Percentiles rank a stretch among this genome's conserved stretches.
These are phyloP conservation scores for Zophobas morio DNA, from an alignment of 1,140 invertebrate species.

Conservation along the genomic window DNA sequence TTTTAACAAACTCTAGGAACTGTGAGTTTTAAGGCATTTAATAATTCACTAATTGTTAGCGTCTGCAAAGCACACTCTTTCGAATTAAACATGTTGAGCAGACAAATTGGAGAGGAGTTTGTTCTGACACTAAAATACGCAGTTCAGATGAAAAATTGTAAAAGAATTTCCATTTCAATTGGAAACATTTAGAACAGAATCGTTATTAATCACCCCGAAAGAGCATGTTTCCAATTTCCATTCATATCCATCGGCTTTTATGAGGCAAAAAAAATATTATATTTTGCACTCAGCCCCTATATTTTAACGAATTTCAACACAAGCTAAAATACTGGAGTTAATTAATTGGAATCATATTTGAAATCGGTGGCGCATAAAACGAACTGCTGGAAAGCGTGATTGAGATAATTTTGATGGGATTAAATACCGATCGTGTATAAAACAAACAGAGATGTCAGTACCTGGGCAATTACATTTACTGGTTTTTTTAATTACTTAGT, in stretches of 20 bases:
- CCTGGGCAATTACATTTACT: constrained; percentile 4
- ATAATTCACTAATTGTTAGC: no score
- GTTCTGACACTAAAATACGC: constrained; percentile 2
- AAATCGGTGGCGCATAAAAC: constrained; percentile 4
- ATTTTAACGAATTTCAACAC: background rate
- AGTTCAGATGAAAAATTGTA: background rate
- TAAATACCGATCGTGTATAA: background rate
- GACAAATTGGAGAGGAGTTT: background rate
- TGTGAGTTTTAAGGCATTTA: no score
- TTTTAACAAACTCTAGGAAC: no score
- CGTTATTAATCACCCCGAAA: constrained; percentile 7
- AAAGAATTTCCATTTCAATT: constrained; percentile 11
- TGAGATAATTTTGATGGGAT: background rate
- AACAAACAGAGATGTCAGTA: background rate
- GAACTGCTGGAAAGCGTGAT: background rate
- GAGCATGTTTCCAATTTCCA: constrained; percentile 11
- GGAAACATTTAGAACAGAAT: constrained; percentile 6
- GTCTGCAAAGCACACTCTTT: no score
- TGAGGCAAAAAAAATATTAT: background rate
- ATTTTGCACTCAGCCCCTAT: background rate
- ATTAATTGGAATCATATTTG: constrained; percentile 22
- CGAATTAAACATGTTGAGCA: background rate
- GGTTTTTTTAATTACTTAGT: background rate
- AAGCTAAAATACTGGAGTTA: background rate
- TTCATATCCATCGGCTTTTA: constrained; percentile 11